Base-by-base conservation (phyloP, 2,888 invertebrate genomes). In the Hedychridium roseum region DNA sequence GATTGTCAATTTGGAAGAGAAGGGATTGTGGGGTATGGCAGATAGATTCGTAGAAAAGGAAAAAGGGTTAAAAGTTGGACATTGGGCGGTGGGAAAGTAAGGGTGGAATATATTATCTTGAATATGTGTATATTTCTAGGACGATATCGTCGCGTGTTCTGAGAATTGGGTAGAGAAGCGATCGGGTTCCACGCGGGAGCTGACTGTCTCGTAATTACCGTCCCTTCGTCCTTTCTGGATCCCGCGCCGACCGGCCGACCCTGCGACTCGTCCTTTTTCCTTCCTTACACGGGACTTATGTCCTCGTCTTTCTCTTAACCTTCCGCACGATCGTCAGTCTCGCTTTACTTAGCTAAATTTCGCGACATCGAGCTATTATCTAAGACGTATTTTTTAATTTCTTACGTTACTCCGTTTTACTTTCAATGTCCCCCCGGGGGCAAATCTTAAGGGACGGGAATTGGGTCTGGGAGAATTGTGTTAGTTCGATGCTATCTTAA, bases 71-170 rank as follows among this genome's bases (percentile, higher is more conserved):
- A n/a, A n/a, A 30, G 30, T 28, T 36, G 18, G 43, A 21, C n/a
- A n/a, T n/a, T n/a, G 18, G 9, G 20, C 14, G 42, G 37, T 30
- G 27, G 40, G 30, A 50, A 40, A 44, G 35, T 47, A 62, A 54
- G 62, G 60, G 49, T 54, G 58, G 57, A 48, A 73, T 74, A 74
- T 77, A 78, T 76, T 75, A 77, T 77, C 76, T 76, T 73, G 78
- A 76, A 76, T 77, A 77, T 77, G 76, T 74, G 75, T 74, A 76
- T 76, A 73, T 71, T 73, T 74, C 71, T n/a, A n/a, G n/a, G n/a
- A 70, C 65, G 60, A 45, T 45, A 41, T 54, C 57, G 59, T 64
- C 70, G 71, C 65, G 71, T 74, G 71, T 78, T 78, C 77, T 70
- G 63, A 71, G 77, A 78, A 78, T 75, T 72, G 72, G 73, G 66